Base-by-base conservation (phyloP, 2,113 vertebrate genomes). In the Maccullochella peelii region DNA sequence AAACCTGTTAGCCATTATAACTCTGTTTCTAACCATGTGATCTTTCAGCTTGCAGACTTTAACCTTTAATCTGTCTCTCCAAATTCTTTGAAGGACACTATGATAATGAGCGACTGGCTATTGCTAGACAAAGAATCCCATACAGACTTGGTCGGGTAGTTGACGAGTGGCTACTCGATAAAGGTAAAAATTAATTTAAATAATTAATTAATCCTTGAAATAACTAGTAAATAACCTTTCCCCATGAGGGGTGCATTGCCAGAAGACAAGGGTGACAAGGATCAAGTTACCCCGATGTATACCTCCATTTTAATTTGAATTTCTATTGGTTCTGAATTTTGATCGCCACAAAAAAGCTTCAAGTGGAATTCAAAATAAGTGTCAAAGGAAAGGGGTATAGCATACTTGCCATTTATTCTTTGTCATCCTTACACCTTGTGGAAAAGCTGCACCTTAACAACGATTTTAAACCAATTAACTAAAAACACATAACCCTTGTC, bases 121-220 rank as follows among this genome's bases (percentile, higher is more conserved):
- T 99, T 97, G 98, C 98, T 97, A 98, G 98, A 96, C 97, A 98
- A 97, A 97, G 98, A 97, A 99, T 99, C 96, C 98, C 98, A 95
- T 99, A 97, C 97, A 97, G 98, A 96, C 97, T 99, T 92, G 98
- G 98, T 97, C 97, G 98, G 96, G 98, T 98, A 98, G 98, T 99
- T 97, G 98, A 99, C 97, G 98, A 99, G 94, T 99, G 98, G 98
- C 97, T 99, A 97, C 98, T 99, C 97, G 98, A 99, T 97, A 99
- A 99, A 99, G 98, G 98, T 98, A 99, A 99, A 95, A 97, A 94
- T 95, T 94, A 92, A 95, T 92, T 92, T 33, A 91, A 96, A 96
- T 94, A 93, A 95, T 94, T 87, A 95, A 96, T 94, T 87, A 95
- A 93, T 62, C 86, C 86, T 91, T 93, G 89, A 92, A 94, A 94